Conservation (phyloP, 92 coral and sea anemone species). For the Porites evermanni region DNA sequence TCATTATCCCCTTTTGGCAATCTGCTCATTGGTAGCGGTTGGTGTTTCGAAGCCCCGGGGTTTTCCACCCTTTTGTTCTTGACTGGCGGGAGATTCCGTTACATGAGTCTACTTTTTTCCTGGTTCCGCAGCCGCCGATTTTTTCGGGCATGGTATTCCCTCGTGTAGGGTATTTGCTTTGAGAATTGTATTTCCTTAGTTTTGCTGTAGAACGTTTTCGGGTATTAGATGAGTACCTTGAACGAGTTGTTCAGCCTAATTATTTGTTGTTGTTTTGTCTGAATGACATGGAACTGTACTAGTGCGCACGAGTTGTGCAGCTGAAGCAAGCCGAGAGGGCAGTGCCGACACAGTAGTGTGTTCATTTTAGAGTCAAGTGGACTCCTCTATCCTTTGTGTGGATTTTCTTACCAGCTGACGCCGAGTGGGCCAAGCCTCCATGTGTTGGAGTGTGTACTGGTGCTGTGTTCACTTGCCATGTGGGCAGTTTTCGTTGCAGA, state of each 20-base stretch:
- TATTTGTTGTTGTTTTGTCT: too few species aligned
- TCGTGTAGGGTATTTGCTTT: slow-evolving; percentile 3
- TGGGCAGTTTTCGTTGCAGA: neutral
- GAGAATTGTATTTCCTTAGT: slow-evolving; percentile 43
- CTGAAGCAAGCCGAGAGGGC: slow-evolving; percentile 29
- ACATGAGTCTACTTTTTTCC: slow-evolving; percentile 42
- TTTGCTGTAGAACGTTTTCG: neutral
- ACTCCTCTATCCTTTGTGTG: too few species aligned
- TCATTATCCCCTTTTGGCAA: neutral
- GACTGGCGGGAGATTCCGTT: slow-evolving; percentile 9
- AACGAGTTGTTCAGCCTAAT: too few species aligned
- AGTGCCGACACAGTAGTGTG: too few species aligned
- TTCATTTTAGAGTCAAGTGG: too few species aligned
- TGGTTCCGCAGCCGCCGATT: slow-evolving; percentile 48
- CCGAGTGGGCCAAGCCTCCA: too few species aligned
- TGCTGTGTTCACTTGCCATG: too few species aligned
- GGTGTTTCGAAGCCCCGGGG: neutral
- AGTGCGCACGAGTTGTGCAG: slow-evolving; percentile 20
- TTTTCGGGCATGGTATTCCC: slow-evolving; percentile 26
- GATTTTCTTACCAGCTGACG: too few species aligned
- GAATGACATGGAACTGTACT: neutral
- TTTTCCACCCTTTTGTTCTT: slow-evolving; percentile 36
- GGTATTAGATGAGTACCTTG: too few species aligned
- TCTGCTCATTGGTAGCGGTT: too few species aligned
- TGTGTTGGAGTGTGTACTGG: too few species aligned